phyloP scores from a whole-genome alignment of 2,888 invertebrate species.

The Drosophila anomalipes region DNA sequence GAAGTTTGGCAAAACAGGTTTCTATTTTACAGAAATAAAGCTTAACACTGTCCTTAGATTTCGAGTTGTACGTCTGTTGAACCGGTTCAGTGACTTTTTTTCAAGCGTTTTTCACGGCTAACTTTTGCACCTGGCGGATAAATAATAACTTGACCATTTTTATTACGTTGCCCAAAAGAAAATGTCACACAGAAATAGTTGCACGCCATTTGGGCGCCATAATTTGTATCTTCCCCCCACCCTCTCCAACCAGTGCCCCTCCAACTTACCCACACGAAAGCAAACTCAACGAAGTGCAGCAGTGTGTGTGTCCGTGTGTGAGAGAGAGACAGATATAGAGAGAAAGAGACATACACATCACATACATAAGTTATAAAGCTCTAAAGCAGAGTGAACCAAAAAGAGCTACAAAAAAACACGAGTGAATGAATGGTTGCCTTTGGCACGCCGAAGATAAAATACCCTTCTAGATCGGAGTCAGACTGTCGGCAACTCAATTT shows the following conservation, averaged over 20 bases:
- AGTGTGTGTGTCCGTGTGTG: not conserved
- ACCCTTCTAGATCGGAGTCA: not conserved
- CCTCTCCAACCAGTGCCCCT: not conserved
- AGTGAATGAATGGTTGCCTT: not conserved
- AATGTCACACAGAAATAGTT: slow-evolving; percentile 52
- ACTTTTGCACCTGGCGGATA: slow-evolving; percentile 48
- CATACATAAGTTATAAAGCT: slow-evolving; percentile 64
- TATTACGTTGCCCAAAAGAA: slow-evolving; percentile 42
- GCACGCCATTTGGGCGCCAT: slow-evolving; percentile 58
- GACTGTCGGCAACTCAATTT: not conserved
- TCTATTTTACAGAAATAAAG: not conserved
- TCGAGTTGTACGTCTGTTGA: not conserved
- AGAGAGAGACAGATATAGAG: not conserved
- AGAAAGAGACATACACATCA: slow-evolving; percentile 5
- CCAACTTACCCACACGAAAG: not conserved
- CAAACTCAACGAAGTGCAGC: not conserved
- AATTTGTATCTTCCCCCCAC: slow-evolving; percentile 36
- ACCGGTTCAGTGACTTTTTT: slow-evolving; percentile 19
- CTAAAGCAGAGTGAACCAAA: slow-evolving; percentile 20
- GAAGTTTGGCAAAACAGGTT: not conserved
- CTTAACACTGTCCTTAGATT: not conserved
- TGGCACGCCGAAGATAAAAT: slow-evolving; percentile 1
- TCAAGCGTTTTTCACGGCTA: slow-evolving; percentile 6
- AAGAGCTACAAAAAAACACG: slow-evolving; percentile 5
- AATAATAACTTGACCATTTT: slow-evolving; percentile 60